Conservation (phyloP, 2,888 invertebrate genomes). For the Lasioglossum lativentre region DNA sequence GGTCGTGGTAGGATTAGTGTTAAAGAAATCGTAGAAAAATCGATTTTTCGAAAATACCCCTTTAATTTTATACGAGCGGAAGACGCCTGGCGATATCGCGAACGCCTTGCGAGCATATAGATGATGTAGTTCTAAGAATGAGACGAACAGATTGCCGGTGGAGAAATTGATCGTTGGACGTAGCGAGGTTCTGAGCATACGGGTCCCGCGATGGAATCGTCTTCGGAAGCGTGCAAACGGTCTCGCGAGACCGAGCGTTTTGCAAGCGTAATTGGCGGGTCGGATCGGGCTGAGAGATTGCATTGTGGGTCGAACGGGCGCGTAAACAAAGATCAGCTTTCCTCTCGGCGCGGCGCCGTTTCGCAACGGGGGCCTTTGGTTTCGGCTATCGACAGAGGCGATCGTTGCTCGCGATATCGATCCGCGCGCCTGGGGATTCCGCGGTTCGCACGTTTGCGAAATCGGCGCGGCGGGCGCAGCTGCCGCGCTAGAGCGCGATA, state of each 20-base stretch:
- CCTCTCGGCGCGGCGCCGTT: slow-evolving; percentile 25
- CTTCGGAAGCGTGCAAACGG: slow-evolving; percentile 9
- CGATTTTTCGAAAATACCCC: background rate
- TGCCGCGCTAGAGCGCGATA: slow-evolving; percentile 67
- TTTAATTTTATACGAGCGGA: background rate
- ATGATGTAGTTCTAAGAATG: background rate
- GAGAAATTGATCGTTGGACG: slow-evolving; percentile 4
- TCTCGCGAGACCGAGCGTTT: slow-evolving; percentile 31
- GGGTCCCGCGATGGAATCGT: slow-evolving; percentile 3
- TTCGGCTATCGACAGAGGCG: slow-evolving; percentile 50
- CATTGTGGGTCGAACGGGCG: slow-evolving; percentile 17
- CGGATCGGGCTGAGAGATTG: slow-evolving; percentile 33
- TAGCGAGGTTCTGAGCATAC: background rate
- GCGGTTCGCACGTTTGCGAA: slow-evolving; percentile 58
- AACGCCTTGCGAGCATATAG: background rate
- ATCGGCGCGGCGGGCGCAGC: slow-evolving; percentile 46
- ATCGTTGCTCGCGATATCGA: slow-evolving; percentile 57
- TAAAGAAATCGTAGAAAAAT: too few relatives aligned
- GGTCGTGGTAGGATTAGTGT: too few relatives aligned
- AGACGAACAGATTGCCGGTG: background rate
- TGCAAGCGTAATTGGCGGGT: slow-evolving; percentile 51
- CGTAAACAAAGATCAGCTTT: slow-evolving; percentile 52
- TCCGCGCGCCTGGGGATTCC: slow-evolving; percentile 42
- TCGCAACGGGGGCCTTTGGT: slow-evolving; percentile 46
- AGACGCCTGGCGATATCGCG: background rate